These are phyloP conservation scores for Sinocyclocheilus grahami DNA, from an alignment of 2,113 vertebrate genomes.

Conservation along the genomic window DNA sequence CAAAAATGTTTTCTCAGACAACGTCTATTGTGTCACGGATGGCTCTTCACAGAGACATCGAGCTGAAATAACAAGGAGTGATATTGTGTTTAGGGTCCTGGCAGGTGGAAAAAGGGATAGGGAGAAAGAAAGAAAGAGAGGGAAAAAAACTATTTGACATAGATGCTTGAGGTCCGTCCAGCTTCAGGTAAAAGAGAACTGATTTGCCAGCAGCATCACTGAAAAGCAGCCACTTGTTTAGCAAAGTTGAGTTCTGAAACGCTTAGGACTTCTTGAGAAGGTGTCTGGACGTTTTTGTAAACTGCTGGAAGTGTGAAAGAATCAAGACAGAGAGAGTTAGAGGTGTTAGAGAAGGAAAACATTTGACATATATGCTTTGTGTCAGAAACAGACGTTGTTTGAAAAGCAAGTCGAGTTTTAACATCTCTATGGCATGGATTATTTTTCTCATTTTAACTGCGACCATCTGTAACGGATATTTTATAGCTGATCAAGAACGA, in stretches of 20 bases:
- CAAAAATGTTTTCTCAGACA: slow-evolving; percentile 60
- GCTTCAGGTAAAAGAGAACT: no score
- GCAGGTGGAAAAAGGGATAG: slow-evolving; percentile 83
- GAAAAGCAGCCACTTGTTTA: slow-evolving; percentile 46
- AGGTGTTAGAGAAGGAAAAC: background rate
- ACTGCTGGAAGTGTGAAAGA: slow-evolving; percentile 38
- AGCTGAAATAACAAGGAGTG: slow-evolving; percentile 84
- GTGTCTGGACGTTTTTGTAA: slow-evolving; percentile 28
- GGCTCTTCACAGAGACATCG: slow-evolving; percentile 76
- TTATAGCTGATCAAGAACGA: slow-evolving; percentile 13
- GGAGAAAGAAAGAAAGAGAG: slow-evolving; percentile 39
- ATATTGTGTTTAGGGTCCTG: slow-evolving; percentile 82
- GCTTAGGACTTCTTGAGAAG: slow-evolving; percentile 26
- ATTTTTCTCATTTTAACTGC: slow-evolving; percentile 15
- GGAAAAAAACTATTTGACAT: slow-evolving; percentile 72
- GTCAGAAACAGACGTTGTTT: slow-evolving; percentile 2
- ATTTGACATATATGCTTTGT: slow-evolving; percentile 5
- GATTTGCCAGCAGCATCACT: slow-evolving; percentile 56
- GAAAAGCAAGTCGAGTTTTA: background rate
- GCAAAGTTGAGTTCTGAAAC: background rate
- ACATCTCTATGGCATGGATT: slow-evolving; percentile 25
- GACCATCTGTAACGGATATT: slow-evolving; percentile 40
- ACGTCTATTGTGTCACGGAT: background rate
- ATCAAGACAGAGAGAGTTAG: slow-evolving; percentile 40
- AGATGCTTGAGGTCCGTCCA: slow-evolving; percentile 85